Percentiles rank a stretch among this genome's conserved stretches.
Conservation (phyloP, 1,140 invertebrate species). For the Odontomachus brunneus region DNA sequence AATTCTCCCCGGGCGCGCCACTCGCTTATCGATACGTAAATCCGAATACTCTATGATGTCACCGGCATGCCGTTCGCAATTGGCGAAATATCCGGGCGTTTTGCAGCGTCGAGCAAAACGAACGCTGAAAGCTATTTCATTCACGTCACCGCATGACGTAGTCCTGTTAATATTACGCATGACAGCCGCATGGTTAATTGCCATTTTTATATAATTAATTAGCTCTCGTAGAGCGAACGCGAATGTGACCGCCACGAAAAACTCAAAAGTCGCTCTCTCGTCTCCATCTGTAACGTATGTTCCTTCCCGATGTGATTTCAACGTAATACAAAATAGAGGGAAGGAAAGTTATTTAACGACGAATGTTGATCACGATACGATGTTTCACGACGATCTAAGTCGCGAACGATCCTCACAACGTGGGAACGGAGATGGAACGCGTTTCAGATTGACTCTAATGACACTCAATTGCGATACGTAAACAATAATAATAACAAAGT, state of each 20-base stretch:
- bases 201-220: constrained; percentile 55
- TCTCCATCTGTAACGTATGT: no score
- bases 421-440: no score
- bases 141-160: constrained; percentile 38
- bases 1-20: constrained; percentile 52
- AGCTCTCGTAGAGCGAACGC: constrained; percentile 2
- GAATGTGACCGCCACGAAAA: neutral
- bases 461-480: no score
- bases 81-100: constrained; percentile 49
- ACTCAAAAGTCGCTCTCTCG: no score
- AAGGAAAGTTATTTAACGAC: no score
- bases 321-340: no score
- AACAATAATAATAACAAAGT: no score
- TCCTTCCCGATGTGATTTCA: no score
- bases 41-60: constrained; percentile 52
- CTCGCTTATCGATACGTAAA: constrained; percentile 41
- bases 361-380: no score
- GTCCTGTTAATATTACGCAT: constrained; percentile 24
- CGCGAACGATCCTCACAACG: no score
- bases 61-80: constrained; percentile 47
- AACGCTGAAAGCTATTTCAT: constrained; percentile 57
- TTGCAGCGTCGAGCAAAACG: constrained; percentile 35
- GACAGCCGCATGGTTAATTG: constrained; percentile 48
- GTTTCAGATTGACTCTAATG: no score
- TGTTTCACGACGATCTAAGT: no score